Evolutionary conservation across 2,113 vertebrate genomes (phyloP).

Genomic region (Chelonoidis abingdonii): DNA sequence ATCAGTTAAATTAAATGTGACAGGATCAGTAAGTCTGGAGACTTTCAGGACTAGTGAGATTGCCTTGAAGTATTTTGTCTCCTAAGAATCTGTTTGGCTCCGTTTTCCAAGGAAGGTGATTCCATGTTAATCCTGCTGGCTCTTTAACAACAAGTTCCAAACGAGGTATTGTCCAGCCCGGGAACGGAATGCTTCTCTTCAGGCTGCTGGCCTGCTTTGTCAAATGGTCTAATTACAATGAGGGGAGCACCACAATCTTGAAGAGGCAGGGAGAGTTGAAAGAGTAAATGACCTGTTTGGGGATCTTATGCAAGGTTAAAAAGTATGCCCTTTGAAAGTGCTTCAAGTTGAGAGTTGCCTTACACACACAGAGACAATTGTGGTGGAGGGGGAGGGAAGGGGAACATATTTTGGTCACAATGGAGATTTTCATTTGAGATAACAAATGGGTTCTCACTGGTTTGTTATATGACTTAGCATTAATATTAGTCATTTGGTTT

Average conservation of each 20-base stretch:
- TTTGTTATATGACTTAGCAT: neutral
- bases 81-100: conserved; percentile 61
- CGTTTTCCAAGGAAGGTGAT: conserved; percentile 63
- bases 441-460: neutral
- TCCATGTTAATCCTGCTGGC: conserved; percentile 70
- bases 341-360: neutral
- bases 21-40: conserved; percentile 75
- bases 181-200: neutral
- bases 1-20: conserved; percentile 77
- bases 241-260: conserved; percentile 1
- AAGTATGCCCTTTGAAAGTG: neutral
- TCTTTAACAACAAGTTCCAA: conserved; percentile 68
- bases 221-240: conserved; percentile 21
- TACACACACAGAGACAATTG: neutral
- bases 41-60: conserved; percentile 71
- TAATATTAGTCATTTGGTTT: neutral
- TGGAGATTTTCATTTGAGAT: neutral
- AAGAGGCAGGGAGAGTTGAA: neutral
- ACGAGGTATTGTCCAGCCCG: conserved; percentile 23
- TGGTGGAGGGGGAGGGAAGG: neutral
- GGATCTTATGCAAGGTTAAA: conserved; percentile 7
- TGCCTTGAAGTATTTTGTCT: conserved; percentile 76
- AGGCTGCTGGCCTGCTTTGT: neutral
- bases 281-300: conserved; percentile 18
- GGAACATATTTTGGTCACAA: neutral